Evolutionary conservation across 2,797 vertebrate genomes (phyloP).

Genomic region (Huso huso): DNA sequence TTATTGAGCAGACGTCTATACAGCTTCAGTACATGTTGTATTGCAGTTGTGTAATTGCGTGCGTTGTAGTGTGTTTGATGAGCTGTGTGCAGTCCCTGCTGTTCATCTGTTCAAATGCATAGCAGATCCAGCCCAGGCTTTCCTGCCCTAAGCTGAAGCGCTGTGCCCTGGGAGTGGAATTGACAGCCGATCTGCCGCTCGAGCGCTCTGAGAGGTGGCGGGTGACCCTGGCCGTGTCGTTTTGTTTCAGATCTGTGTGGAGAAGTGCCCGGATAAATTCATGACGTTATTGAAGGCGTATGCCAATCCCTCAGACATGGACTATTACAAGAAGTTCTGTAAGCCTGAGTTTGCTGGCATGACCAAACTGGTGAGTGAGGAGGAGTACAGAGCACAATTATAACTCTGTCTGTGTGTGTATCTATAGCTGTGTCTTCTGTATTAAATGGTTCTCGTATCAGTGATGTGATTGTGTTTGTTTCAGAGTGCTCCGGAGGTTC

Average conservation of each 20-base stretch:
- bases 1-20: too few relatives aligned
- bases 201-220: background rate
- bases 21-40: background rate
- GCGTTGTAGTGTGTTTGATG: too few relatives aligned
- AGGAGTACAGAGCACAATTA: background rate
- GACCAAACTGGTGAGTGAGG: constrained; percentile 35
- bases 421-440: background rate
- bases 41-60: background rate
- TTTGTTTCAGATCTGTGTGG: constrained; percentile 75
- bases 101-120: too few relatives aligned
- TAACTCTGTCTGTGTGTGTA: background rate
- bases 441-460: background rate
- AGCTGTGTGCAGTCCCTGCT: too few relatives aligned
- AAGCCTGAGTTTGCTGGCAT: constrained; percentile 39
- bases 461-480: constrained; percentile 6
- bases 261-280: constrained; percentile 67
- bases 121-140: too few relatives aligned
- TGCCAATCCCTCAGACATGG: constrained; percentile 13
- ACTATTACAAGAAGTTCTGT: constrained; percentile 74
- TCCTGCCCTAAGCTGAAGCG: too few relatives aligned
- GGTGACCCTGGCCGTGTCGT: background rate
- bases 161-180: too few relatives aligned
- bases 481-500: constrained; percentile 50
- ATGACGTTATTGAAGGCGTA: constrained; percentile 53
- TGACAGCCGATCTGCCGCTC: too few relatives aligned